phyloP scores from a whole-genome alignment of 2,797 vertebrate species.

The Neoniphon sammara region DNA sequence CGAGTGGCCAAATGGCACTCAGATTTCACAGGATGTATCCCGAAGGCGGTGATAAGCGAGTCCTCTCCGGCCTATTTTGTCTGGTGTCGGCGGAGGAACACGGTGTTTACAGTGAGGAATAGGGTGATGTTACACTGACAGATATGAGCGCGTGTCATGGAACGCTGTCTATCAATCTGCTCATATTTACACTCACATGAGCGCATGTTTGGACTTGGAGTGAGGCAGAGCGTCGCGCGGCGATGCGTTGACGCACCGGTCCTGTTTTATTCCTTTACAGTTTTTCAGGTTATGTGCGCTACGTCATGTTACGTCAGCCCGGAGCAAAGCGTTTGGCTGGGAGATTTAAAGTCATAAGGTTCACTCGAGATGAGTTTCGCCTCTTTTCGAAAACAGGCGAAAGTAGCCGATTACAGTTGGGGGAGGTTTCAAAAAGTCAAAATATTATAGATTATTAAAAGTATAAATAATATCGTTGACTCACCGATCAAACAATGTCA shows the following conservation, averaged over 20 bases:
- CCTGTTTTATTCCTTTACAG: slow-evolving; percentile 15
- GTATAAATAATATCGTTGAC: no score
- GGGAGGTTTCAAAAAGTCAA: no score
- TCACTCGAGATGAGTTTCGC: background rate
- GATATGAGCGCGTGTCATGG: slow-evolving; percentile 46
- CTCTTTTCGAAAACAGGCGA: no score
- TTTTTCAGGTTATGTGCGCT: slow-evolving; percentile 43
- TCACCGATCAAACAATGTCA: no score
- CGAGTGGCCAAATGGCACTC: background rate
- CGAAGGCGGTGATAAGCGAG: background rate
- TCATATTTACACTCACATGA: background rate
- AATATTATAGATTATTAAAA: no score
- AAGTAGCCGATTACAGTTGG: no score
- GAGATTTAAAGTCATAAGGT: slow-evolving; percentile 66
- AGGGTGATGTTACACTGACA: slow-evolving; percentile 61
- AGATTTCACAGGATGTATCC: background rate
- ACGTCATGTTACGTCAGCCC: slow-evolving; percentile 63
- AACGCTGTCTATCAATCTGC: background rate
- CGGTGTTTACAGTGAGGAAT: slow-evolving; percentile 79
- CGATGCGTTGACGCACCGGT: background rate
- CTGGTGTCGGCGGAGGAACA: slow-evolving; percentile 75
- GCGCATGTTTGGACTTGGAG: background rate
- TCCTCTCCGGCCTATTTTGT: slow-evolving; percentile 70
- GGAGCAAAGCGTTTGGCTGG: slow-evolving; percentile 37
- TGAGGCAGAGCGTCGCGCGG: background rate